Evolutionary conservation across 2,888 invertebrate species (phyloP).

Genomic region (Cynaeus angustus): DNA sequence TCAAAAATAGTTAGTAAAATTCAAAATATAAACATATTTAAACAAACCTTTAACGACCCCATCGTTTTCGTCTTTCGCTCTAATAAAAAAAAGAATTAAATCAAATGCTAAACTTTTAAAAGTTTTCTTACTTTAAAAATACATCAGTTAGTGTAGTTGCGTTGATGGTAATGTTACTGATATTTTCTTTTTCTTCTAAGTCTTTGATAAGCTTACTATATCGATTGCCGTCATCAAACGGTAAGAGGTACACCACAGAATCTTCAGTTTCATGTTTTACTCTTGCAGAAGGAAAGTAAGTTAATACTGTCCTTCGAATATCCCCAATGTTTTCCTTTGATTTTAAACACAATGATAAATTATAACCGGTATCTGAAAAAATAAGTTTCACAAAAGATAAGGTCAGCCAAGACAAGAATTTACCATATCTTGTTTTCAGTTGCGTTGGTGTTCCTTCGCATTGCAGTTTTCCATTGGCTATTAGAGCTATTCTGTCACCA

Average conservation of each 20-base stretch:
- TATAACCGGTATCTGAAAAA: slow-evolving; percentile 80
- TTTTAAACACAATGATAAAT: slow-evolving; percentile 60
- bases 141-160: slow-evolving; percentile 95
- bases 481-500: slow-evolving; percentile 92
- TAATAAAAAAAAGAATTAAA: background rate
- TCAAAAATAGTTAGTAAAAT: too few species aligned
- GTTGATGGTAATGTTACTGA: slow-evolving; percentile 86
- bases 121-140: slow-evolving; percentile 78
- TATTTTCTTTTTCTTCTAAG: slow-evolving; percentile 78
- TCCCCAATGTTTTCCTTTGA: background rate
- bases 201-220: slow-evolving; percentile 73
- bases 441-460: slow-evolving; percentile 89
- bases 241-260: slow-evolving; percentile 74
- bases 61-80: background rate
- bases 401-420: background rate
- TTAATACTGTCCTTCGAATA: background rate
- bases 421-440: slow-evolving; percentile 81
- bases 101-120: background rate
- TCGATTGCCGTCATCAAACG: slow-evolving; percentile 77
- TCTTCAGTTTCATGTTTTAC: slow-evolving; percentile 65
- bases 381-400: background rate
- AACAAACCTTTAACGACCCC: background rate
- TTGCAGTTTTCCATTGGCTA: slow-evolving; percentile 82
- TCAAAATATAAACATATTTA: too few species aligned
- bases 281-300: slow-evolving; percentile 55